These are phyloP conservation scores for Oryctolagus cuniculus DNA, from an alignment of 2,113 vertebrate species.

Conservation along the genomic window DNA sequence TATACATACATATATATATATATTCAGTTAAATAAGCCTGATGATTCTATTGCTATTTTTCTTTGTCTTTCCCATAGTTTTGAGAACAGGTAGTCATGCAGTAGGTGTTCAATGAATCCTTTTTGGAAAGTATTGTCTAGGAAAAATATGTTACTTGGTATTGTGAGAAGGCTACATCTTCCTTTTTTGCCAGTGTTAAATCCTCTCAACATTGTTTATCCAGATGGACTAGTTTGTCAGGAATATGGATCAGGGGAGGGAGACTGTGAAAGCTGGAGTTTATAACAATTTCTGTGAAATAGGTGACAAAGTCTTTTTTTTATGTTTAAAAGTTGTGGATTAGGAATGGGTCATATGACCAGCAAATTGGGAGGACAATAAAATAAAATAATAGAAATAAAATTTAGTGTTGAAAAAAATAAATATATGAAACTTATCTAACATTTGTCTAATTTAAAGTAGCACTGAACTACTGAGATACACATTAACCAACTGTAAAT, in stretches of 20 bases:
- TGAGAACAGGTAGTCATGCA: not conserved
- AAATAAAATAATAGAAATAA: not conserved
- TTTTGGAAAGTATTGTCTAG: not conserved
- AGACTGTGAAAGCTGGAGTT: not conserved
- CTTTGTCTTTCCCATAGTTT: not conserved
- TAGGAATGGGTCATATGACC: not conserved
- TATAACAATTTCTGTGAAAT: not conserved
- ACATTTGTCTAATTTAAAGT: not conserved
- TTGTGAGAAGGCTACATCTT: slow-evolving; percentile 7
- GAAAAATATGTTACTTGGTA: not conserved
- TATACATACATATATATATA: not conserved
- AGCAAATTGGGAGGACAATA: not conserved
- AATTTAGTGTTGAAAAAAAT: not conserved
- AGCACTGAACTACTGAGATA: not conserved
- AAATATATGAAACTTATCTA: not conserved
- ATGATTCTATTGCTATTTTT: not conserved
- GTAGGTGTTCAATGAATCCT: not conserved
- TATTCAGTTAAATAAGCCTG: not conserved
- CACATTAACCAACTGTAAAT: not conserved
- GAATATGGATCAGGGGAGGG: not conserved
- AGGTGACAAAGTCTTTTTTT: not conserved
- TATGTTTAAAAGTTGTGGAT: not conserved
- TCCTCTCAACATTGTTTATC: not conserved
- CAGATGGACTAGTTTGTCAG: slow-evolving; percentile 14
- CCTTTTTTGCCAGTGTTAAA: slow-evolving; percentile 11